Base-by-base conservation (phyloP, 37 sponge, comb jelly and placozoan species). In the Bolinopsis microptera region DNA sequence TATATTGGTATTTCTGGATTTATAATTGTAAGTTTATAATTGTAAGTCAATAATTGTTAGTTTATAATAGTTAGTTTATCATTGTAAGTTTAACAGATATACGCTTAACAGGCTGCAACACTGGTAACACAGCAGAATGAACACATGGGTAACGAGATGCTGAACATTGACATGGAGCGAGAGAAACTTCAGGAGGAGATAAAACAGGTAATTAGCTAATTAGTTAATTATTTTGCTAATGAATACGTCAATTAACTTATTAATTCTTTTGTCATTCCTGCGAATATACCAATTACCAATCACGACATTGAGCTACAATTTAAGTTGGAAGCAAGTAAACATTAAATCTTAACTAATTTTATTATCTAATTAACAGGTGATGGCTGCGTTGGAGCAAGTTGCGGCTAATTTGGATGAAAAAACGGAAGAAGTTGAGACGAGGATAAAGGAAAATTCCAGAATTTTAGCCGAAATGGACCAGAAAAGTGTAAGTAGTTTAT, bases 111-210 rank as follows among this genome's bases (percentile, higher is more conserved):
- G 90, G 41, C 90, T 0, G 34, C 90, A 28, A 48, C 90, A 5
- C 41, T 86, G 40, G 90, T 86, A 25, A 38, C 61, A 0, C 90
- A 86, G 30, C 90, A 86, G 24, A 86, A 86, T 30, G 90, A 86
- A n/a, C 90, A 86, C 2, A 13, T 86, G 90, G 90, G 90, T 2
- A 28, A 86, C n/a, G 90, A 86, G 26, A 86, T 86, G 61, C 26
- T 86, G 1, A 86, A 86, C 48, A 86, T 41, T 2, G 90, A 86
- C 61, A 41, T 86, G 90, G 90, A 86, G 61, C 13, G 90, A 48
- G 90, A 86, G 61, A 86, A 86, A 27, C 90, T 86, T 13, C 90
- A 86, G 61, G 90, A 86, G 90, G 90, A 86, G 61, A 86, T 86
- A 25, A 86, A 86, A 40, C 90, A 86, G 31, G 75, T 72, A n/a